These are phyloP conservation scores for Oegoconia quadripuncta DNA, from an alignment of 2,888 invertebrate species.

Conservation along the genomic window DNA sequence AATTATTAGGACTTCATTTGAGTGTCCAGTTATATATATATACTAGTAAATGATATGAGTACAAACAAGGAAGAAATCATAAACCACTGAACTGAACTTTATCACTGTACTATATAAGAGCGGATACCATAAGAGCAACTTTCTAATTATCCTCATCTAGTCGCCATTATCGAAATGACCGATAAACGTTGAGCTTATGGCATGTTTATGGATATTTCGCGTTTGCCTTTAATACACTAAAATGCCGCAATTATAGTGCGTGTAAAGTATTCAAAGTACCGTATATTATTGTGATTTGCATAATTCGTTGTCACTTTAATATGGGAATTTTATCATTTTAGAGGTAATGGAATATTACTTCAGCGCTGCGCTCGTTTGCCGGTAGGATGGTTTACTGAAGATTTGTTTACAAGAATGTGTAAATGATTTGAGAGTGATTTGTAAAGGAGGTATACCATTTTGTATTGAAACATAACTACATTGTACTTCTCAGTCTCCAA, in stretches of 20 bases:
- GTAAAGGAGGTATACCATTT: too few relatives aligned
- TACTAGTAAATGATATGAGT: too few relatives aligned
- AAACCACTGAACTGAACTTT: conserved; percentile 1
- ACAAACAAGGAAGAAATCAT: conserved; percentile 11
- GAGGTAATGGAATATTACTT: conserved; percentile 30
- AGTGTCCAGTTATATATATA: too few relatives aligned
- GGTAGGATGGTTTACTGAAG: neutral
- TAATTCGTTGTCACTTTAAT: conserved; percentile 43
- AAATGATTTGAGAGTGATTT: too few relatives aligned
- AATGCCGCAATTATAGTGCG: conserved; percentile 33
- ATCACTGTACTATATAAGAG: conserved; percentile 12
- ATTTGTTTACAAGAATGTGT: too few relatives aligned
- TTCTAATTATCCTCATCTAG: conserved; percentile 39
- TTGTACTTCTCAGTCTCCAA: too few relatives aligned
- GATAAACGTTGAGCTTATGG: conserved; percentile 24
- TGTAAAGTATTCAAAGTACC: conserved; percentile 38
- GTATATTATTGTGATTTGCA: conserved; percentile 40
- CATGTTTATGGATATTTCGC: conserved; percentile 25
- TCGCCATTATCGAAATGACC: conserved; percentile 24
- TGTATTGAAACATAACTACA: too few relatives aligned
- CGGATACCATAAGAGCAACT: conserved; percentile 33
- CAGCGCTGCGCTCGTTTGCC: neutral
- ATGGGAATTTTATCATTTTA: conserved; percentile 36
- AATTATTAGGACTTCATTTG: too few relatives aligned
- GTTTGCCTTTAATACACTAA: conserved; percentile 25